These are phyloP conservation scores for Brachystomella parvula DNA, from an alignment of 1,140 invertebrate genomes.

Conservation along the genomic window DNA sequence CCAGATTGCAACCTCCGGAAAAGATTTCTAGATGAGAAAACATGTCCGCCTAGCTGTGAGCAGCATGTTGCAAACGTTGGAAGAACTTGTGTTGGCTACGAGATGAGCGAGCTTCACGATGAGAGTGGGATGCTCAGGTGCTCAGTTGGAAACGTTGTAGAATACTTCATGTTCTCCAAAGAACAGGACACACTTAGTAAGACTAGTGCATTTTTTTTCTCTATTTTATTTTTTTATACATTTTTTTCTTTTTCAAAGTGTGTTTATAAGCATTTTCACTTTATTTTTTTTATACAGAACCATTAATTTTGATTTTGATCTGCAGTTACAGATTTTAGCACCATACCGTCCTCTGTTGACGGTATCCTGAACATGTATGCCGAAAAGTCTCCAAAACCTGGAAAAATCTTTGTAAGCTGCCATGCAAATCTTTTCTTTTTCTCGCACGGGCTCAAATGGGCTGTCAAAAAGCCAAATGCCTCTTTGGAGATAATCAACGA, in stretches of 20 bases:
- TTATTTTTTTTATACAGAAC: background rate
- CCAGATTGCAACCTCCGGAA: conserved; percentile 16
- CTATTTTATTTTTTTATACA: background rate
- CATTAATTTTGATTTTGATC: background rate
- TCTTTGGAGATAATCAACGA: conserved; percentile 22
- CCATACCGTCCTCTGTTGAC: conserved; percentile 3
- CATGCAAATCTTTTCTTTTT: conserved; percentile 32
- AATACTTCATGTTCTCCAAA: conserved; percentile 16
- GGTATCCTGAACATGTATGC: conserved; percentile 17
- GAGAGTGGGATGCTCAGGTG: conserved; percentile 21
- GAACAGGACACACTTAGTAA: conserved; percentile 19
- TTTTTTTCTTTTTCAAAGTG: no score
- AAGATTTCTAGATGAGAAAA: conserved; percentile 4
- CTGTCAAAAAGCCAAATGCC: conserved; percentile 13
- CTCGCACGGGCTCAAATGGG: conserved; percentile 32
- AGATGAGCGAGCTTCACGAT: conserved; percentile 11
- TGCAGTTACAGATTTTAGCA: conserved; percentile 29
- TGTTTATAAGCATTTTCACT: background rate
- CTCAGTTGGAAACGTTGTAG: background rate
- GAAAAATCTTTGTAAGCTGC: conserved; percentile 21
- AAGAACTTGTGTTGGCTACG: conserved; percentile 16
- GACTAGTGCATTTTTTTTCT: background rate
- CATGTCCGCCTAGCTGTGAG: conserved; percentile 20
- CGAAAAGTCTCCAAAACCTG: conserved; percentile 7
- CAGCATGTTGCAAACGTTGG: conserved; percentile 4